Conservation (phyloP, 2,113 vertebrate genomes). For the Scartelaos histophorus region DNA sequence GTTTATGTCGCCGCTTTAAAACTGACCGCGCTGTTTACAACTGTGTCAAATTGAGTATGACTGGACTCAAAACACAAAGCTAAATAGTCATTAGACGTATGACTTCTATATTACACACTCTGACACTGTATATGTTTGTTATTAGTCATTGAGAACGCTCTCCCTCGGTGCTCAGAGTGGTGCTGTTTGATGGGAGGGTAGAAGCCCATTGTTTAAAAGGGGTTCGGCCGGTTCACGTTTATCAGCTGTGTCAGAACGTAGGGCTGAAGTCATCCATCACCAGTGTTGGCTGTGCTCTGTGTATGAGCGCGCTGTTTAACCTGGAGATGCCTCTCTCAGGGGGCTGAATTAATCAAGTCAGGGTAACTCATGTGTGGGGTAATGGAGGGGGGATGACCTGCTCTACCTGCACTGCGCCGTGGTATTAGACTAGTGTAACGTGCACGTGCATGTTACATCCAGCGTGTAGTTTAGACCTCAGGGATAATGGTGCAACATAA, state of each 20-base stretch:
- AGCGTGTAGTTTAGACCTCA: background rate
- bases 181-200: slow-evolving; percentile 57
- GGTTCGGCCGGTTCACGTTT: slow-evolving; percentile 60
- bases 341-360: slow-evolving; percentile 64
- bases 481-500: slow-evolving; percentile 1
- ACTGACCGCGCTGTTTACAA: slow-evolving; percentile 13
- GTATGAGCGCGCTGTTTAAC: slow-evolving; percentile 60
- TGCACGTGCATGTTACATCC: too few species aligned
- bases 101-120: slow-evolving; percentile 32
- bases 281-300: slow-evolving; percentile 45
- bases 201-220: slow-evolving; percentile 62
- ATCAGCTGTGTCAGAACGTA: slow-evolving; percentile 63
- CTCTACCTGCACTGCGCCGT: slow-evolving; percentile 16
- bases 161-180: slow-evolving; percentile 34
- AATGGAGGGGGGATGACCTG: slow-evolving; percentile 46
- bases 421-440: slow-evolving; percentile 18
- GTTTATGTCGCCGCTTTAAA: slow-evolving; percentile 14
- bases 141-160: slow-evolving; percentile 58
- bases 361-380: slow-evolving; percentile 51
- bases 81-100: slow-evolving; percentile 35
- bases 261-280: slow-evolving; percentile 63
- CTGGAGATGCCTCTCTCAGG: slow-evolving; percentile 56
- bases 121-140: slow-evolving; percentile 35
- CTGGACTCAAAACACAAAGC: slow-evolving; percentile 8
- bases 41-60: slow-evolving; percentile 29